Evolutionary conservation across 2,113 vertebrate genomes (phyloP).

Genomic region (Macquaria australasica): DNA sequence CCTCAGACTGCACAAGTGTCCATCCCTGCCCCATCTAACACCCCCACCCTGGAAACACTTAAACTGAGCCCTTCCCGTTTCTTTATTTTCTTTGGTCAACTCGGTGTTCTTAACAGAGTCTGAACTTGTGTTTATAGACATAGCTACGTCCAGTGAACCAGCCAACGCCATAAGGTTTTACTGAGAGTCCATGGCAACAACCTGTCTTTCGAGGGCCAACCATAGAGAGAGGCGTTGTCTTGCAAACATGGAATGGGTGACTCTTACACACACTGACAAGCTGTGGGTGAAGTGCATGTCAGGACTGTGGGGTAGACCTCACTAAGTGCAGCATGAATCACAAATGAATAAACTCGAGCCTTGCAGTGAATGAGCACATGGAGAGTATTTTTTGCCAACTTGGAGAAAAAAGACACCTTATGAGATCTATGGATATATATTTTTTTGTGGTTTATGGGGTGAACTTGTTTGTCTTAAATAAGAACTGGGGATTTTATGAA

Average conservation of each 20-base stretch:
- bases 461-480: conserved; percentile 69
- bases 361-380: conserved; percentile 46
- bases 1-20: conserved; percentile 46
- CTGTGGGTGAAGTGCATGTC: conserved; percentile 57
- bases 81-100: conserved; percentile 75
- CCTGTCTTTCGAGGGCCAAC: conserved; percentile 37
- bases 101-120: conserved; percentile 66
- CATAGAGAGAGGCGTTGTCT: conserved; percentile 35
- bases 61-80: conserved; percentile 56
- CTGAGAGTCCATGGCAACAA: conserved; percentile 50
- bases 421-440: conserved; percentile 51
- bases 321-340: conserved; percentile 59
- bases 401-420: conserved; percentile 29
- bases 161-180: conserved; percentile 59
- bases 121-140: conserved; percentile 70
- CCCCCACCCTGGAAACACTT: conserved; percentile 73
- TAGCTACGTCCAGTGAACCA: conserved; percentile 55
- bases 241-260: conserved; percentile 58
- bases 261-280: conserved; percentile 63
- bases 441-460: conserved; percentile 63
- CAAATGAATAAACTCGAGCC: conserved; percentile 54
- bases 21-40: conserved; percentile 52
- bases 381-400: conserved; percentile 53
- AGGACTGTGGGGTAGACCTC: conserved; percentile 45
- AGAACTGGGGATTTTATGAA: conserved; percentile 63